phyloP scores from a whole-genome alignment of 2,888 invertebrate genomes.

The Dysmachus trigonus region DNA sequence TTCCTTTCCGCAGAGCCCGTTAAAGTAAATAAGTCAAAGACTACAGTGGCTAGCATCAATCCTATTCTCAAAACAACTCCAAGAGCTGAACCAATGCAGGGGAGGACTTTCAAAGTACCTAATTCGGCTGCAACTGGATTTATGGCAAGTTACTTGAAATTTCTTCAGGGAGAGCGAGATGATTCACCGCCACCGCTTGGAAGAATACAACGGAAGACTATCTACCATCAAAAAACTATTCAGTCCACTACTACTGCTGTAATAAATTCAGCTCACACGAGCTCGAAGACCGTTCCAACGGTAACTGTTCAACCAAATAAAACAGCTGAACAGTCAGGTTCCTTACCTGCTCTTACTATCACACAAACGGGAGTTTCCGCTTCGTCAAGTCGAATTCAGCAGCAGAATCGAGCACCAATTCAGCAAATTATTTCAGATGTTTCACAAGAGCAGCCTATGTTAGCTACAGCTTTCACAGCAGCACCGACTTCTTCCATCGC shows the following conservation, averaged over 20 bases:
- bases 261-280: slow-evolving; percentile 43
- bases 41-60: slow-evolving; percentile 57
- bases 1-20: slow-evolving; percentile 68
- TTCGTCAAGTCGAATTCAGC: background rate
- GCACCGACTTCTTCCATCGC: slow-evolving; percentile 3
- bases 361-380: background rate
- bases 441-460: background rate
- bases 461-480: background rate
- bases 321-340: background rate
- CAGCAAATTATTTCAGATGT: background rate
- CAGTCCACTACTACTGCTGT: slow-evolving; percentile 45
- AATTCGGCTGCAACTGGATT: slow-evolving; percentile 77
- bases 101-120: slow-evolving; percentile 71
- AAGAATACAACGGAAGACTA: slow-evolving; percentile 67
- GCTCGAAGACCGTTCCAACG: background rate
- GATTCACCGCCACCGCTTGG: slow-evolving; percentile 79
- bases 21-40: slow-evolving; percentile 49
- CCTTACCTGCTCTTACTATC: background rate
- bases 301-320: background rate
- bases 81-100: slow-evolving; percentile 68
- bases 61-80: slow-evolving; percentile 60
- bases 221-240: slow-evolving; percentile 64
- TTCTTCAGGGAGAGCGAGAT: slow-evolving; percentile 83
- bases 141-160: slow-evolving; percentile 88
- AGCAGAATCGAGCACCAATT: background rate